A percentile compares a stretch with the other conserved stretches of the same genome.
Conservation (phyloP, 2,113 vertebrate genomes). For the Mobula hypostoma region DNA sequence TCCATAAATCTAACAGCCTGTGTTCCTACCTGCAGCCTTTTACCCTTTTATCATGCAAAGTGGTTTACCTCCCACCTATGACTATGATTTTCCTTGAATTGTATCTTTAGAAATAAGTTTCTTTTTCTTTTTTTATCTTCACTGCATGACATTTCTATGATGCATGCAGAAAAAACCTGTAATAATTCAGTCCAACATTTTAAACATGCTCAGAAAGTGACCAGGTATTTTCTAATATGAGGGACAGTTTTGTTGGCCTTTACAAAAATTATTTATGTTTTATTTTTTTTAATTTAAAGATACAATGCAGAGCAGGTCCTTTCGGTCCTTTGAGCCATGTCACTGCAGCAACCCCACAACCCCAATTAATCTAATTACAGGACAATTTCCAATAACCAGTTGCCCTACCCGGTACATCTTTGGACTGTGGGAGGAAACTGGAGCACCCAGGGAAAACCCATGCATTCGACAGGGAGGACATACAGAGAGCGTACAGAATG, state of each 20-base stretch:
- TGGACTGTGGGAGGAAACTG: too few species aligned
- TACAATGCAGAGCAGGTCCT: too few species aligned
- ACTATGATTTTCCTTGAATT: not conserved
- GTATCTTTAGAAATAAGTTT: not conserved
- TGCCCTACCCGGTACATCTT: too few species aligned
- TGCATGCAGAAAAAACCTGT: not conserved
- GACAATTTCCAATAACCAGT: too few species aligned
- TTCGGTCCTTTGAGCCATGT: too few species aligned
- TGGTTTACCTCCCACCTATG: not conserved
- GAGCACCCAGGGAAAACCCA: too few species aligned
- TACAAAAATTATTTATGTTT: not conserved
- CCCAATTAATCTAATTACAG: too few species aligned
- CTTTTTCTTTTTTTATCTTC: not conserved
- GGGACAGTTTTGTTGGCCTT: not conserved
- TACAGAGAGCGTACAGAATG: too few species aligned
- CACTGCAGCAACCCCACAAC: too few species aligned
- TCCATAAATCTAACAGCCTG: conserved; percentile 11
- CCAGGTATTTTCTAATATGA: not conserved
- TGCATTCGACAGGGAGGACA: too few species aligned
- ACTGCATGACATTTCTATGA: not conserved
- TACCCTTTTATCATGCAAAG: not conserved
- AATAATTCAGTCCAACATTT: not conserved
- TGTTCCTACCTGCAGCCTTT: not conserved
- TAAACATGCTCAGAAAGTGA: not conserved
- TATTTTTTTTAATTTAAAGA: too few species aligned